phyloP scores from a whole-genome alignment of 2,113 vertebrate genomes.

The Hippopotamus amphibius region DNA sequence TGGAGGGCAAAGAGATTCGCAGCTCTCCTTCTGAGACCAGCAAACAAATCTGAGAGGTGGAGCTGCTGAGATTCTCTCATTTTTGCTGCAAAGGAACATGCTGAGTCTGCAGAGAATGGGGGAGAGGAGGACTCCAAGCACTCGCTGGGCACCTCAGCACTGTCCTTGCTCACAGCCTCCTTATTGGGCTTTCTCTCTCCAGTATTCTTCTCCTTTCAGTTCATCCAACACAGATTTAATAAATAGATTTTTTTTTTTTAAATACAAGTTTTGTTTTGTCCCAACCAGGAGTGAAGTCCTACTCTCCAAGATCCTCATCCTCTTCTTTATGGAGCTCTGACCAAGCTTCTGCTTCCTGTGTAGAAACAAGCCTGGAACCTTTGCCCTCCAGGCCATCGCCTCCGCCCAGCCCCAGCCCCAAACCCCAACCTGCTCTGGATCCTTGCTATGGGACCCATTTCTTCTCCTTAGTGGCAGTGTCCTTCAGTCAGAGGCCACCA shows the following conservation, averaged over 20 bases:
- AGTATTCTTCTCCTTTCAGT: neutral
- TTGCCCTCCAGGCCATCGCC: neutral
- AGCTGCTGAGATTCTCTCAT: neutral
- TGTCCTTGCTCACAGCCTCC: no score
- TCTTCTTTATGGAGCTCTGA: neutral
- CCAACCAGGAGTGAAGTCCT: neutral
- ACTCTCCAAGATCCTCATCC: neutral
- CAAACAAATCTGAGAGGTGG: neutral
- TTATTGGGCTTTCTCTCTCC: neutral
- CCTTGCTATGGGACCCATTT: neutral
- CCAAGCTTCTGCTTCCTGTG: neutral
- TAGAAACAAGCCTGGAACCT: neutral
- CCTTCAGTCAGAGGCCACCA: neutral
- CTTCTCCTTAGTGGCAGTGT: neutral
- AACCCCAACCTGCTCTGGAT: neutral
- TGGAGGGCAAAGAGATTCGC: neutral
- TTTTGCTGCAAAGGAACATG: neutral
- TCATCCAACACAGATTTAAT: no score
- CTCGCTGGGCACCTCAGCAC: fast-evolving
- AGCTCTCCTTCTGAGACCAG: neutral
- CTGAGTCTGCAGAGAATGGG: neutral
- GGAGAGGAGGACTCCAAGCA: neutral
- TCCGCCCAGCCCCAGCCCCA: neutral
- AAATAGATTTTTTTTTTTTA: neutral
- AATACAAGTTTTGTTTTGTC: neutral